Evolutionary conservation across 2,888 invertebrate species (phyloP), one percentile per base, ranked within the genome.

Genomic region (Drosophila algonquin): DNA sequence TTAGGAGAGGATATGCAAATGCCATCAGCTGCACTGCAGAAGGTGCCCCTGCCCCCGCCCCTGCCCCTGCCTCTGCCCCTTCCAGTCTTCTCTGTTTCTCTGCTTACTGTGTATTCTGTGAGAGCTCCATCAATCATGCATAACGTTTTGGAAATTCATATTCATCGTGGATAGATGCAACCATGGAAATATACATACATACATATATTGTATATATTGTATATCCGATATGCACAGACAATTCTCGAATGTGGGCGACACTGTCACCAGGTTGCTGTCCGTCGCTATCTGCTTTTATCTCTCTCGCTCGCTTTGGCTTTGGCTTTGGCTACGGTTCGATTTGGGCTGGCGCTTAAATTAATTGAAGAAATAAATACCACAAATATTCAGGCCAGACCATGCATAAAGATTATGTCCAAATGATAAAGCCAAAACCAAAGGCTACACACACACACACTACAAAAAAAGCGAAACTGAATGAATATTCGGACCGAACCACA

Each of bases 111-210:
- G 24, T 21, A 44, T 8, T 30, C 30, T 30, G 30, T 30, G 35
- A 45, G 9, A 24, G 47, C 27, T 30, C 30, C 75, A 86, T 81
- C 63, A 78, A 78, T 80, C 64, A 81, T 87, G 76, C 57, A 81
- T 65, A 65, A 60, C 24, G 30, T 44, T 40, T 62, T 53, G 30
- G 46, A 50, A 47, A 68, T 61, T 81, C 54, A 67, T 73, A 83
- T 83, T 63, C 67, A 72, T 57, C 59, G 60, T 48, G 32, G 57
- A 65, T 53, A 52, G 32, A 40, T 46, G 24, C 24, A 40, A 14
- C 40, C 5, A 6, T 40, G 35, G 14, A 14, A 14, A 14, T 40
- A 40, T 14, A 14, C 32, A 14, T 40, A 40, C n/a, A n/a, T 14
- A 14, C 32, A 30, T 8, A 8, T 30, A 8, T 30, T 32, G 9